Evolutionary conservation across 1,140 invertebrate species (phyloP).

Genomic region (Trichonephila clavata): DNA sequence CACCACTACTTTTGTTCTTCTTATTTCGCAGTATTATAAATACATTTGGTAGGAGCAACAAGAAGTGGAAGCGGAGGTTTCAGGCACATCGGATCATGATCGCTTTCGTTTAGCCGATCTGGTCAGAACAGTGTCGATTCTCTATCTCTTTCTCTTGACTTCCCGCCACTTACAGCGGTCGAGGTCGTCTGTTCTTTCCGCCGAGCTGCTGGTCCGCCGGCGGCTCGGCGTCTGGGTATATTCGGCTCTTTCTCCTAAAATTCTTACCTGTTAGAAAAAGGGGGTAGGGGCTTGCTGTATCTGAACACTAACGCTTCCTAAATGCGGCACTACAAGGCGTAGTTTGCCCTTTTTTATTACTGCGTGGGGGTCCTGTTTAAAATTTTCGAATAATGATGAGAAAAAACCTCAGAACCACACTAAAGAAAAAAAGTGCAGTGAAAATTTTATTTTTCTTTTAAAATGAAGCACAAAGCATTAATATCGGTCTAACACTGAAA

Average conservation of each 20-base stretch:
- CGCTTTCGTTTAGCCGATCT: conserved; percentile 68
- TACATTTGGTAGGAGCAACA: no score
- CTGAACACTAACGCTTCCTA: conserved; percentile 59
- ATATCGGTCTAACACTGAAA: no score
- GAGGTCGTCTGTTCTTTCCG: conserved; percentile 28
- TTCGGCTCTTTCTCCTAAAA: conserved; percentile 62
- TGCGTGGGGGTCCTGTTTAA: no score
- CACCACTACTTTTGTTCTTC: no score
- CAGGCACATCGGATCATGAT: conserved; percentile 65
- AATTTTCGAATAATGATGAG: no score
- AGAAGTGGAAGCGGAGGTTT: conserved; percentile 34
- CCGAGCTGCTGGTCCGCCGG: conserved; percentile 51
- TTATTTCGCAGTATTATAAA: no score
- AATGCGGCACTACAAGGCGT: conserved; percentile 57
- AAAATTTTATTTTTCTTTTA: no score
- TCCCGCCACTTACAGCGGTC: background rate
- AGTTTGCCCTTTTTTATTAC: conserved; percentile 60
- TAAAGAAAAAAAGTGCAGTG: no score
- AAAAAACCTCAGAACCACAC: no score
- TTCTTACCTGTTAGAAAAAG: conserved; percentile 36
- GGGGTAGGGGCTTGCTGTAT: conserved; percentile 56
- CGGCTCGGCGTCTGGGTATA: conserved; percentile 60
- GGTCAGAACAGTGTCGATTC: conserved; percentile 70
- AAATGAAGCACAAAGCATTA: no score
- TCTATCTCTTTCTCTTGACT: conserved; percentile 9